Conservation (phyloP, 2,888 invertebrate genomes). For the Spilarctia lutea region DNA sequence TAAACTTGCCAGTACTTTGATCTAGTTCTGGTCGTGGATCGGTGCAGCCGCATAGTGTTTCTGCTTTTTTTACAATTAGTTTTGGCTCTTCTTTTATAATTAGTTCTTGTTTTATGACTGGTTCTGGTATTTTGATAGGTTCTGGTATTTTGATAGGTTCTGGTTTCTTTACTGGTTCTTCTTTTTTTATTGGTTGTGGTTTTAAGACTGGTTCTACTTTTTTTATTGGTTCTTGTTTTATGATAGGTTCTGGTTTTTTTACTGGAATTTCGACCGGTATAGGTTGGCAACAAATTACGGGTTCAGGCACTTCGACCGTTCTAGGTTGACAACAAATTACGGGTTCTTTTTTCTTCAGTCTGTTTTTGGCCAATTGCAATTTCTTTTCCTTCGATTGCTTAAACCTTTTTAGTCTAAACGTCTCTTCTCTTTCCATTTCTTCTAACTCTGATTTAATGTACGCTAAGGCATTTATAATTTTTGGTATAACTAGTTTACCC, state of each 20-base stretch:
- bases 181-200: too few relatives aligned
- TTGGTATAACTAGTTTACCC: conserved; percentile 54
- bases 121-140: too few relatives aligned
- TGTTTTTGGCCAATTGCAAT: background rate
- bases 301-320: background rate
- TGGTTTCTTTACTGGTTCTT: too few relatives aligned
- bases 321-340: background rate
- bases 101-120: background rate
- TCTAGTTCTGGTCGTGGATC: conserved; percentile 4
- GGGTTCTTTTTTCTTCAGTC: background rate
- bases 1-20: conserved; percentile 6
- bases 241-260: background rate
- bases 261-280: background rate
- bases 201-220: too few relatives aligned
- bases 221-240: too few relatives aligned
- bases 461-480: conserved; percentile 44
- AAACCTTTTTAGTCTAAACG: conserved; percentile 60
- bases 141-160: background rate
- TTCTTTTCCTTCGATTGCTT: conserved; percentile 50
- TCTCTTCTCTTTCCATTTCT: conserved; percentile 53
- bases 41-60: background rate
- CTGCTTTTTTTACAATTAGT: background rate
- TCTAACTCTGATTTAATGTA: conserved; percentile 58
- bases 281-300: background rate
- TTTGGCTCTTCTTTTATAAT: background rate